Evolutionary conservation across 2,888 invertebrate species (phyloP), one percentile per base, ranked within the genome.

Genomic region (Lamproptera curius): DNA sequence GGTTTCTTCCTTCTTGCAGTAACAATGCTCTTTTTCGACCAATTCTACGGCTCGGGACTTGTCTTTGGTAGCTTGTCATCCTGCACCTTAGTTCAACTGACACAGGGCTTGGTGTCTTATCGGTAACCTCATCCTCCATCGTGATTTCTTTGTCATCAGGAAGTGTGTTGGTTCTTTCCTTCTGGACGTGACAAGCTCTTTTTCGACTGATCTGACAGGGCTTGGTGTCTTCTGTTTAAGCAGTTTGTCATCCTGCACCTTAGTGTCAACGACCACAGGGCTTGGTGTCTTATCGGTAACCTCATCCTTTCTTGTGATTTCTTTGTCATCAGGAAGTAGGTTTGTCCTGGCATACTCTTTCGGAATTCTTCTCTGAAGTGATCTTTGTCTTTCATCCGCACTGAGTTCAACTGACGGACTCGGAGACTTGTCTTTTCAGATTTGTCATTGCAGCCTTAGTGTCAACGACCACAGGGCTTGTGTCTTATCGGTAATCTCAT

Each of bases 41-140:
- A 34, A 14, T 11, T 56, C 52, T 0, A 43, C 45, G 50, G 16
- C 53, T 61, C 0, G 45, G 39, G 14, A 26, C 8, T 52, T 58
- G 0, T 58, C 53, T 51, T 51, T 1, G 35, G 16, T 9, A 51
- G 10, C 0, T 16, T n/a, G 8, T 36, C 42, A 16, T 35, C 17
- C 0, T 16, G 26, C 2, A 16, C 28, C 14, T 53, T 53, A 13
- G 26, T 1, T 36, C 9, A n/a, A 16, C 1, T 0, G 9, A 0
- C n/a, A 26, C 2, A 3, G 44, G 37, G 11, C 52, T 56, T 1
- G 51, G 23, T 11, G 43, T 16, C 16, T 53, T 51, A 0, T 56
- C 51, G 1, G 47, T 52, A 2, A 23, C 13, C 34, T 53, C 48
- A 0, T 36, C 20, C 28, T 1, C 13, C 1, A 23, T 4, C 6